Evolutionary conservation across 2,888 invertebrate species (phyloP).

Genomic region (Caenorhabditis sulstoni): DNA sequence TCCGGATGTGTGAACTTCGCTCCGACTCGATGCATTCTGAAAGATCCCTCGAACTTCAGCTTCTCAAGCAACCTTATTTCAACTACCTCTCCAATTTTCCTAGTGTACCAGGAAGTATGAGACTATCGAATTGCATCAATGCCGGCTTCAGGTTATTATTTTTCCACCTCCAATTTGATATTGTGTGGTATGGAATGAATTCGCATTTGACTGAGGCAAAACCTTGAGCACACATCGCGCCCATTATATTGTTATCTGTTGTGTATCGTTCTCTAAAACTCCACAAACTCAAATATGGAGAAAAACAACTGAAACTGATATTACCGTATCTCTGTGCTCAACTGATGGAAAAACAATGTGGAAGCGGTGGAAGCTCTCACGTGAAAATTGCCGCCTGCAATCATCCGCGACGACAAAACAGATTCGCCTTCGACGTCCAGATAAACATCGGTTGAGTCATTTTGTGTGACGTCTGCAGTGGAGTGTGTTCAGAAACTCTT

Average conservation of each 20-base stretch:
- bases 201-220: constrained; percentile 67
- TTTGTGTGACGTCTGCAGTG: constrained; percentile 50
- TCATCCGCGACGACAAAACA: constrained; percentile 72
- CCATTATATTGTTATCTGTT: constrained; percentile 79
- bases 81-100: constrained; percentile 57
- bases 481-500: constrained; percentile 2
- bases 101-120: constrained; percentile 55
- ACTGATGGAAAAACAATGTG: constrained; percentile 68
- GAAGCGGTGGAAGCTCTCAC: constrained; percentile 66
- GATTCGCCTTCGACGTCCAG: constrained; percentile 74
- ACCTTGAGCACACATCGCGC: constrained; percentile 68
- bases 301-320: constrained; percentile 4
- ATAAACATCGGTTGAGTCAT: constrained; percentile 55
- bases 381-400: constrained; percentile 78
- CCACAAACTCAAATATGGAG: neutral
- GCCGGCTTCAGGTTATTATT: constrained; percentile 56
- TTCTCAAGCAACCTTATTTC: neutral
- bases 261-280: constrained; percentile 66
- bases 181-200: constrained; percentile 72
- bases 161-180: constrained; percentile 75
- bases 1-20: constrained; percentile 58
- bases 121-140: constrained; percentile 59
- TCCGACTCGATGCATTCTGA: constrained; percentile 58
- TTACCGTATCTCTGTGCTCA: constrained; percentile 61
- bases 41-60: constrained; percentile 11